Evolutionary conservation across 2,797 vertebrate genomes (phyloP), one percentile per base, ranked within the genome.

Genomic region (Coreius guichenoti): DNA sequence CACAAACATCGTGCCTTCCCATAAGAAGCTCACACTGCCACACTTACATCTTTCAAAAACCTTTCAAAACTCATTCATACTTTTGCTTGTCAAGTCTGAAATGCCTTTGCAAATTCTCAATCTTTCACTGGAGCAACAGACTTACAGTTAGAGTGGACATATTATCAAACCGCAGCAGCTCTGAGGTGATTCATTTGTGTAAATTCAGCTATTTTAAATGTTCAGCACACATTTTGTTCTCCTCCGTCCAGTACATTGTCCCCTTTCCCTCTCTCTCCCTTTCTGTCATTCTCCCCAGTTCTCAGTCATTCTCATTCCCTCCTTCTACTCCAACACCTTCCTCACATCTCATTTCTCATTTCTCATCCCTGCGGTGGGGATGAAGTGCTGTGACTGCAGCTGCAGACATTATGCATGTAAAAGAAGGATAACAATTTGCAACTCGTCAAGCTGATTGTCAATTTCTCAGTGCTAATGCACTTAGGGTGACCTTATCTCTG

Each of bases 381-480:
- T 77, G 73, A 49, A 88, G 7, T 73, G 56, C 33, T 83, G 58
- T 49, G 45, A 72, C 51, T 86, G 47, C 45, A 47, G 77, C 65
- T 70, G 74, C 76, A 80, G 79, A 80, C 69, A 80, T 82, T 85
- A 75, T 79, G 82, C 78, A 70, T 72, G 70, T 82, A 85, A 87
- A 89, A 70, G 70, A 80, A 77, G 73, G 54, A 63, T 87, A 83
- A 82, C 86, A 78, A 79, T 77, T 89, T 88, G 51, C 81, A 80
- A 67, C 80, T 86, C 63, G 63, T 90, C 88, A 87, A 68, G 79
- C 69, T 85, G 82, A 88, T 82, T 83, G 86, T 84, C 79, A 63
- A 85, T 91, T 89, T 81, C 79, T 85, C 83, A 83, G 69, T 47
- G 72, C 76, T 89, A 89, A 91, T 89, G 86, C 79, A 88, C 85